A percentile compares a stretch with the other conserved stretches of the same genome.
Conservation (phyloP, 2,797 vertebrate genomes). For the Erpetoichthys calabaricus region DNA sequence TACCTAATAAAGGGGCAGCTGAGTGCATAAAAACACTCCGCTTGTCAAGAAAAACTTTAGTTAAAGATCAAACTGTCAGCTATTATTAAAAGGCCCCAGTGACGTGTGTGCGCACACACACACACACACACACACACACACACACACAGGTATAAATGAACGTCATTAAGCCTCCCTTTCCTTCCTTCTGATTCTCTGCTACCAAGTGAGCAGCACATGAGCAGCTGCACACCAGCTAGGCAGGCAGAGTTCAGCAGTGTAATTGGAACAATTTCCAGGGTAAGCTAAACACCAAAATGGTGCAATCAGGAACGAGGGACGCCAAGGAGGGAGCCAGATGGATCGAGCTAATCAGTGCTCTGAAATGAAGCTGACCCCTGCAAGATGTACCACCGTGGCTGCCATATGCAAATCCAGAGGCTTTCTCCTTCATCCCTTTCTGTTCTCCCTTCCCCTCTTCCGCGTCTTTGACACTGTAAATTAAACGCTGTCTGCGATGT, state of each 20-base stretch:
- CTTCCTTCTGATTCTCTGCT: no score
- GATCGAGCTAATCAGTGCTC: conserved; percentile 64
- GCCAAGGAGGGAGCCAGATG: conserved; percentile 48
- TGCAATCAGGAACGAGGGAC: conserved; percentile 54
- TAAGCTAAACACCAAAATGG: conserved; percentile 41
- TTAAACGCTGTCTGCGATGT: conserved; percentile 16
- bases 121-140: no score
- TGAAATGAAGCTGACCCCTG: conserved; percentile 67
- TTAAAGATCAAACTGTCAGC: no score
- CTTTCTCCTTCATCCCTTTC: conserved; percentile 14
- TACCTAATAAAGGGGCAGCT: no score
- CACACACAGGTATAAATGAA: no score
- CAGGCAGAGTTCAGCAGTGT: conserved; percentile 40
- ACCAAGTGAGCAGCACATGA: no score
- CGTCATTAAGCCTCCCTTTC: no score
- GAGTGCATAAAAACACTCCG: no score
- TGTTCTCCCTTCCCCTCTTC: conserved; percentile 2
- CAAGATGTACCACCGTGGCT: conserved; percentile 43
- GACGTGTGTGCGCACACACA: no score
- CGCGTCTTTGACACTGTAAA: conserved; percentile 25
- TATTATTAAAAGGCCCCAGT: no score
- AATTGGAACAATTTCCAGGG: conserved; percentile 60
- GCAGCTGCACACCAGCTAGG: conserved; percentile 49
- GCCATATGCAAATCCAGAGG: conserved; percentile 30
- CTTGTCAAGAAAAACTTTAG: no score